phyloP scores from a whole-genome alignment of 2,797 vertebrate genomes.

The Bovichtus variegatus region DNA sequence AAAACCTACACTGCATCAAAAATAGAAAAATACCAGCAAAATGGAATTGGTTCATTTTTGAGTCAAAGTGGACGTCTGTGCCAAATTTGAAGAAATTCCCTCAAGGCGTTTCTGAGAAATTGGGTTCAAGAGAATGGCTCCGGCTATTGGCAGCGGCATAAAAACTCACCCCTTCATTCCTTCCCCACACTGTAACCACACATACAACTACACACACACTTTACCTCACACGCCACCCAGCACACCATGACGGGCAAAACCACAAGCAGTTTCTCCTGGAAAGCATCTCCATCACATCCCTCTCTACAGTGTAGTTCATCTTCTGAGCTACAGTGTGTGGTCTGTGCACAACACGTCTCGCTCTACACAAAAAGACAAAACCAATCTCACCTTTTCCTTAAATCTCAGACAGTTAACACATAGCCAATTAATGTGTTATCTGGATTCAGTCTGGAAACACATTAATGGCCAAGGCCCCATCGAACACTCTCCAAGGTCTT shows the following conservation, averaged over 20 bases:
- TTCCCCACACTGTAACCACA: neutral
- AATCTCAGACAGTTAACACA: neutral
- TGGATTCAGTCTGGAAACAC: neutral
- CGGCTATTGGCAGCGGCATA: too few species aligned
- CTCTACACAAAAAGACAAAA: slow-evolving; percentile 1
- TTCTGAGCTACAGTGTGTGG: neutral
- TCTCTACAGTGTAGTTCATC: neutral
- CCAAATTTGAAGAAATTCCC: too few species aligned
- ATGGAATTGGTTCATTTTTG: too few species aligned
- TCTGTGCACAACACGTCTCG: neutral
- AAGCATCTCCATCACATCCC: neutral
- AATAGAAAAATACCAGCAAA: neutral
- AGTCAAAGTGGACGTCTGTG: too few species aligned
- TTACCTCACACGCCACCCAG: neutral
- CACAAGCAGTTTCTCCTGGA: neutral
- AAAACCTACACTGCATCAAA: neutral
- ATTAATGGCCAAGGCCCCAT: neutral
- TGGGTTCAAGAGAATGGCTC: too few species aligned
- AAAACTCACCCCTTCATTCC: neutral
- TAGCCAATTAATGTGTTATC: neutral
- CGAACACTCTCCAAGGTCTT: neutral
- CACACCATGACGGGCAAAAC: neutral
- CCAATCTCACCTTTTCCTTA: neutral
- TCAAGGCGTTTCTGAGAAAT: too few species aligned
- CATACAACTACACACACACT: neutral